Evolutionary conservation across 2,113 vertebrate genomes (phyloP), one percentile per base, ranked within the genome.

Genomic region (Caracal caracal): DNA sequence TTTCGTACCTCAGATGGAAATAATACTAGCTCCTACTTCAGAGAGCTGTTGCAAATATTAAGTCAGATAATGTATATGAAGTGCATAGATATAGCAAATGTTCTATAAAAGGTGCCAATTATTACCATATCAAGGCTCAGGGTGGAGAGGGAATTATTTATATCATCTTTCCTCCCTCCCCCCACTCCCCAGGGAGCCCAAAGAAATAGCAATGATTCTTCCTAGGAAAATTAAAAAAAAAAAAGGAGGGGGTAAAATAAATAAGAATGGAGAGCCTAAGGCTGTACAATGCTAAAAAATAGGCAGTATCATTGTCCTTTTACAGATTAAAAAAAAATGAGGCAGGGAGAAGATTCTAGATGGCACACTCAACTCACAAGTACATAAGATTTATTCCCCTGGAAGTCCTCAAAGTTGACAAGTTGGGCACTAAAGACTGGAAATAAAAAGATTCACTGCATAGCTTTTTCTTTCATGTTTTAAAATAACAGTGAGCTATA

Each of bases 341-440:
- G 19, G 37, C 11, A 35, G 5, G 26, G 28, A 95, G 71, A 78
- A 86, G 70, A 80, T 89, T 63, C 56, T 81, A 75, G 30, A n/a
- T 3, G 30, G 19, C 28, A 75, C 19, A 35, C 28, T 86, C 28
- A 93, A 90, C 56, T 93, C 66, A 51, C 15, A 90, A 86, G 49
- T 53, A 76, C 15, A 28, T 22, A 86, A 87, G 17, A 88, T 79
- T 80, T 56, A 68, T 0, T 24, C 30, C 24, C 61, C 89, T 93
- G n/a, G 33, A 61, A 84, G 59, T 96, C 61, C 89, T 96, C 65
- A 96, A 95, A 85, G 49, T 59, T 68, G 71, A 96, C 49, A 84
- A 68, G 35, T 63, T 85, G 73, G 84, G 35, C 28, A 28, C 68
- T 81, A 53, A 11, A 88, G 71, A 95, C 80, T 75, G 53, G n/a